Conservation (phyloP, 53 echinoderm and acorn worm species). For the Stichopus horrens region DNA sequence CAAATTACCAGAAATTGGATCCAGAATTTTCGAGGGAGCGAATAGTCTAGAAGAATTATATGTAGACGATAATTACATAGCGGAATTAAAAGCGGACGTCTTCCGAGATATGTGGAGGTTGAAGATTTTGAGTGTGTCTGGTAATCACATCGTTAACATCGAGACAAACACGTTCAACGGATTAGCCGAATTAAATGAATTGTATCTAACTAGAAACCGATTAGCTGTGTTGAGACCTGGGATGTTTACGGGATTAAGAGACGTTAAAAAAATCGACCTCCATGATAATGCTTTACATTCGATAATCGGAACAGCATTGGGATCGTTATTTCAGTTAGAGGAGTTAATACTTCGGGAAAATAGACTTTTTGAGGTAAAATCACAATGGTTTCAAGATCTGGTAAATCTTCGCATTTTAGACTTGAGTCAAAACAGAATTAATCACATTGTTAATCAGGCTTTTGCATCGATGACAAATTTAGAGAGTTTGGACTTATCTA, state of each 20-base stretch:
- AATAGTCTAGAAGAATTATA: conserved; percentile 1
- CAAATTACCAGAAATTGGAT: not conserved
- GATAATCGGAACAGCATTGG: conserved; percentile 1
- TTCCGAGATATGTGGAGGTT: conserved; percentile 23
- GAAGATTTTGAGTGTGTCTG: conserved; percentile 18
- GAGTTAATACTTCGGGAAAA: conserved; percentile 12
- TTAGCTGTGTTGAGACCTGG: not conserved
- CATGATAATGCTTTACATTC: not conserved
- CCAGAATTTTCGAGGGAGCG: conserved; percentile 12
- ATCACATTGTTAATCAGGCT: conserved; percentile 5
- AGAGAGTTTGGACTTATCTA: conserved; percentile 29
- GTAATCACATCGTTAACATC: not conserved
- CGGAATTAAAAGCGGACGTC: not conserved
- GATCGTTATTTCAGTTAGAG: conserved; percentile 25
- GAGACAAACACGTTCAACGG: conserved; percentile 2
- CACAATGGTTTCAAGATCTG: conserved; percentile 30
- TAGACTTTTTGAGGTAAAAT: not conserved
- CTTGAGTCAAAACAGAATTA: conserved; percentile 36
- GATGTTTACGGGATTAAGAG: conserved; percentile 11
- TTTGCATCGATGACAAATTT: not conserved
- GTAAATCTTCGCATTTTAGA: not conserved
- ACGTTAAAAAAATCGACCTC: conserved; percentile 16
- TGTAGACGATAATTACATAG: conserved; percentile 8
- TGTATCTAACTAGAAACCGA: conserved; percentile 19
- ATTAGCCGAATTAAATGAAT: conserved; percentile 7